Evolutionary conservation across 2,888 invertebrate species (phyloP).

Genomic region (Drepana falcataria): DNA sequence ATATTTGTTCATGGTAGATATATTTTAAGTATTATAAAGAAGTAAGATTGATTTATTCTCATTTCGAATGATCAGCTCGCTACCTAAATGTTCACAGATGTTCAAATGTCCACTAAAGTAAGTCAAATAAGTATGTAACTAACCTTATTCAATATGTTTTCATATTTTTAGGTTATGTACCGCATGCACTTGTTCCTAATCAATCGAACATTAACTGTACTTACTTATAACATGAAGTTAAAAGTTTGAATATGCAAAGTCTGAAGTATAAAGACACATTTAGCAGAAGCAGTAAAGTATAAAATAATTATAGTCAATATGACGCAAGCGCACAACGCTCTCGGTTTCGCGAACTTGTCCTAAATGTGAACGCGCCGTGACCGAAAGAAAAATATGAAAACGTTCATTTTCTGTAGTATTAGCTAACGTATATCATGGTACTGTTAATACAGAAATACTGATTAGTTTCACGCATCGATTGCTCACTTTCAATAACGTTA

Average conservation of each 20-base stretch:
- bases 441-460: conserved; percentile 6
- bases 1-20: no score
- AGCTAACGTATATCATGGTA: conserved; percentile 31
- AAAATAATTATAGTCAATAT: conserved; percentile 48
- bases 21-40: no score
- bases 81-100: no score
- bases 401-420: conserved; percentile 57
- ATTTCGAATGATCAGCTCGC: no score
- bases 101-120: no score
- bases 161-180: no score
- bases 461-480: conserved; percentile 7
- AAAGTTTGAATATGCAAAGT: conserved; percentile 8
- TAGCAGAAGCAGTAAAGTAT: conserved; percentile 23
- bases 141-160: no score
- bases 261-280: conserved; percentile 29
- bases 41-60: no score
- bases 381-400: conserved; percentile 69
- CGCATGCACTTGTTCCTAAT: no score
- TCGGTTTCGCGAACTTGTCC: conserved; percentile 76
- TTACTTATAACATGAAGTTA: not conserved
- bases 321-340: conserved; percentile 59
- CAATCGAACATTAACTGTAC: no score
- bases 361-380: conserved; percentile 67
- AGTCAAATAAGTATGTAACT: no score
- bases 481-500: not conserved